Base-by-base conservation (phyloP, 1,140 invertebrate species). In the Magallana gigas region DNA sequence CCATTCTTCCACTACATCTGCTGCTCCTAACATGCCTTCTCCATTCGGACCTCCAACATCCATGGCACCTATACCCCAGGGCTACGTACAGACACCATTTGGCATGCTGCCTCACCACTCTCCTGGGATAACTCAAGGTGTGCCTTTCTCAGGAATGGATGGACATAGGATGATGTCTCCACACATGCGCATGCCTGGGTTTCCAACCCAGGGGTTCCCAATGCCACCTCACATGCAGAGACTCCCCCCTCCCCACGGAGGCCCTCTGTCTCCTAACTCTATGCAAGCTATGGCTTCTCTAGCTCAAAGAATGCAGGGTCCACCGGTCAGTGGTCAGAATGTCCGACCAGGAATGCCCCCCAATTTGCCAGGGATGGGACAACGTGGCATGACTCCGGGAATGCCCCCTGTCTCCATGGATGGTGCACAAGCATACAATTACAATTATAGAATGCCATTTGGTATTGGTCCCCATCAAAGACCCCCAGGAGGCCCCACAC, bases 211-310 rank as follows among this genome's bases (percentile, higher is more conserved):
- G 29, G 58, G 81, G 58, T 87, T 82, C 58, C 68, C 57, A 57
- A 60, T 82, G 60, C 85, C 85, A 83, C 80, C 85, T 23, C 76
- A 83, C 76, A 87, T 87, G 85, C 85, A 82, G 23, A 62, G 85
- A 57, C 80, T 87, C 23, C 85, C 85, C n/a, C 85, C 85, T 23
- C 85, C 64, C 14, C 85, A 71, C 23, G 71, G 76, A 71, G 57
- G 81, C n/a, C 81, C 57, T 57, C 48, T 83, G 81, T 58, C 81
- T 57, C 81, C 48, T 16, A 58, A 58, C 14, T 62, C 83, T 62
- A 84, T 84, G 83, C 83, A 84, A 60, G 83, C 83, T 9, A 84
- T 84, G 57, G 83, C 83, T 60, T 84, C 83, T 58, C 14, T 84
- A 62, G 83, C 83, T 60, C 83, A 84, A 29, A 57, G 57, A 84